Evolutionary conservation across 2,113 vertebrate species (phyloP), one percentile per base, ranked within the genome.

Genomic region (Chlorodrepanis virens): DNA sequence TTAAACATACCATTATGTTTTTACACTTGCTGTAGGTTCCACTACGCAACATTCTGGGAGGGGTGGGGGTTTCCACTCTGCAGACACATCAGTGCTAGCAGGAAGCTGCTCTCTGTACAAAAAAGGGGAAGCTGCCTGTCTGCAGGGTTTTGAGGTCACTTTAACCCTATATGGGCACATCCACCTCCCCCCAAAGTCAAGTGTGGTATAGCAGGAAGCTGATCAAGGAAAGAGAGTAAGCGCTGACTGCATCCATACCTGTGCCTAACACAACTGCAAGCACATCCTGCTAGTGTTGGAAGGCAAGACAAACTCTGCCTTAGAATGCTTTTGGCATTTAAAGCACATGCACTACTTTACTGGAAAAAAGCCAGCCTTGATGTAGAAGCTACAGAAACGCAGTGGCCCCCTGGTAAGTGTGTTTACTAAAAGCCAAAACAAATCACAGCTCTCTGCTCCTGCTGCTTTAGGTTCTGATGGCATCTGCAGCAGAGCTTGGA

Each of bases 101-200:
- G 93, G 95, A 97, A 97, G 82, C 28, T 33, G 39, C 61, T 69
- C 4, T 57, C 63, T 63, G 78, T 42, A 81, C 89, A 69, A 10
- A 93, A 94, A 95, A 94, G 80, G 22, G 64, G 94, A 96, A 97
- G 87, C 22, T 64, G 71, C 15, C 40, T 89, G 74, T 54, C 70
- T 74, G n/a, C n/a, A 59, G 28, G 4, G 52, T 54, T 92, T 23
- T 96, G 70, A 86, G 85, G 91, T 22, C 85, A 54, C 9, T 37
- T 90, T 92, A 92, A 78, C 80, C 69, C 71, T 45, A 4, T 16
- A 16, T 2, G 63, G 87, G 54, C n/a, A 49, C 39, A 83, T 5
- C 13, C 53, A 44, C 52, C 54, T 67, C 52, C 39, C 1, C 2
- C 24, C 47, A 52, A 76, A 75, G 10, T 5, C 1, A 42, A 39